phyloP scores from a whole-genome alignment of 1,140 invertebrate genomes.

The Chionoecetes opilio region DNA sequence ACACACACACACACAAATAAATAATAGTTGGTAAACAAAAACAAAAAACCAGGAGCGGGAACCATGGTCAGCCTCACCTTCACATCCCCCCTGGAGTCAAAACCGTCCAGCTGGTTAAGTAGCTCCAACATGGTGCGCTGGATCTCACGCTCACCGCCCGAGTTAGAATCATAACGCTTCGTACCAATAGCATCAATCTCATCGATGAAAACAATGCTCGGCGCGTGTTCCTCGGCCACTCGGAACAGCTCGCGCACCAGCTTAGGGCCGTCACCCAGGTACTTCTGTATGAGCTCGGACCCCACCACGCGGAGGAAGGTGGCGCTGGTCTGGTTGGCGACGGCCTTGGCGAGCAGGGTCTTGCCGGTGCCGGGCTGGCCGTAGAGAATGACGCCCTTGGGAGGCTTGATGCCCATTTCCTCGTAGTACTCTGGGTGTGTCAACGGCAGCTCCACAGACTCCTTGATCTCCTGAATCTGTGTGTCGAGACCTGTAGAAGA shows the following conservation, averaged over 20 bases:
- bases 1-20: too few species aligned
- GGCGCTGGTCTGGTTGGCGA: conserved; percentile 99
- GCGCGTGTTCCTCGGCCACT: conserved; percentile 99
- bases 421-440: conserved; percentile 99
- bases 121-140: conserved; percentile 99
- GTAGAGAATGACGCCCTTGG: conserved; percentile 99
- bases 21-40: background rate
- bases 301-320: conserved; percentile 99
- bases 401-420: conserved; percentile 99
- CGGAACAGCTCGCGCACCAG: conserved; percentile 98
- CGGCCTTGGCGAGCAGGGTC: conserved; percentile 98
- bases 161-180: conserved; percentile 99
- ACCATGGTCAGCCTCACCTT: conserved; percentile 88
- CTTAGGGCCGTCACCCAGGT: conserved; percentile 99
- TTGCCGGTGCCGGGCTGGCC: conserved; percentile 99
- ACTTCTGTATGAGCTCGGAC: conserved; percentile 99
- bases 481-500: conserved; percentile 91
- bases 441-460: conserved; percentile 98
- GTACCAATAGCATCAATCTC: conserved; percentile 99
- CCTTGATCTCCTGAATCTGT: conserved; percentile 99
- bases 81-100: conserved; percentile 98
- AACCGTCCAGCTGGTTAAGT: conserved; percentile 99
- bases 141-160: conserved; percentile 99
- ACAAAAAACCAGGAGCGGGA: background rate
- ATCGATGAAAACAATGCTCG: conserved; percentile 99